Conservation (phyloP, 2,888 invertebrate genomes). For the Diaphora mendica region DNA sequence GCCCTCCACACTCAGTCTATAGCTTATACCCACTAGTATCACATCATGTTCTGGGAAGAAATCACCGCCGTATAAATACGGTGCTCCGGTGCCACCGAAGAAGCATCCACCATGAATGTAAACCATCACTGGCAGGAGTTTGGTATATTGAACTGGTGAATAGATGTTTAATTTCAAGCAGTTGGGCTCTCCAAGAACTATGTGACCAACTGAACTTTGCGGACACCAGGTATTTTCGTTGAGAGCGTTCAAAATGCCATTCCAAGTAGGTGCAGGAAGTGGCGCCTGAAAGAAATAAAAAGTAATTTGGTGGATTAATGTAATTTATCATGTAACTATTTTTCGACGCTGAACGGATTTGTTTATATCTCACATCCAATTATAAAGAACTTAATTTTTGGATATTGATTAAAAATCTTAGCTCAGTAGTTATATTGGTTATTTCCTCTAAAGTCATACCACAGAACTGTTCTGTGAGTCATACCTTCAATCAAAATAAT, state of each 20-base stretch:
- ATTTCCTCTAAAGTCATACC: too few species aligned
- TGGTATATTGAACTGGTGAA: conserved; percentile 58
- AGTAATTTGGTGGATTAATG: not conserved
- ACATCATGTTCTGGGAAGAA: conserved; percentile 86
- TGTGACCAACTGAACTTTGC: conserved; percentile 64
- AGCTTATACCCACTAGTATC: conserved; percentile 87
- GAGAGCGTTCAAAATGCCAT: conserved; percentile 74
- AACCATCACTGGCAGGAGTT: conserved; percentile 86
- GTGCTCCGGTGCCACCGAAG: conserved; percentile 86
- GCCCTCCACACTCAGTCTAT: conserved; percentile 86
- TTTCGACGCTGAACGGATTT: too few species aligned
- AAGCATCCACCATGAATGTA: conserved; percentile 89
- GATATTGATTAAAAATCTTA: too few species aligned
- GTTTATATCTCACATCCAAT: too few species aligned
- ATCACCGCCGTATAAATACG: conserved; percentile 87
- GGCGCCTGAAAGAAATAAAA: conserved; percentile 71
- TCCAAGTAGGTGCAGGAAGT: conserved; percentile 74
- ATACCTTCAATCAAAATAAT: too few species aligned
- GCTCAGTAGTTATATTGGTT: too few species aligned
- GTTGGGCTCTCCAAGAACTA: conserved; percentile 69
- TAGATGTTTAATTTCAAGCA: conserved; percentile 78
- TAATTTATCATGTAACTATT: not conserved
- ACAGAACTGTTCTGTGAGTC: too few species aligned
- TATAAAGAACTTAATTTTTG: too few species aligned
- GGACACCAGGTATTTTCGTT: conserved; percentile 78